Evolutionary conservation across 2,888 invertebrate species (phyloP).

Genomic region (Ligdia adustata): DNA sequence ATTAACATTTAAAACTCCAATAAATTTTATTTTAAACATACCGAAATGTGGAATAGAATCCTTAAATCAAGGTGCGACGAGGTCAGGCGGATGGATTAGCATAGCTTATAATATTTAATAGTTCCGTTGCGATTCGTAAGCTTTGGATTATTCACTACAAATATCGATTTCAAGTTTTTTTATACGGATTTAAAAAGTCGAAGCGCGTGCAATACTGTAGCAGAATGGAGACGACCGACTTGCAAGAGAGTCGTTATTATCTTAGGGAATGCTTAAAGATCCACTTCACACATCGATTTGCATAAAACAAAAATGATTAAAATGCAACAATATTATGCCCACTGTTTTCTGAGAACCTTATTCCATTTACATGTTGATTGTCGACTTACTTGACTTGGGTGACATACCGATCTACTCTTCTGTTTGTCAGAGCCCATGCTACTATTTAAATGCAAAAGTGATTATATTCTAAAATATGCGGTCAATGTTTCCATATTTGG

Average conservation of each 20-base stretch:
- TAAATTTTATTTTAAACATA: constrained; percentile 72
- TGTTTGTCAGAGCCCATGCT: constrained; percentile 34
- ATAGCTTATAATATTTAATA: constrained; percentile 63
- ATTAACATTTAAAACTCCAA: constrained; percentile 76
- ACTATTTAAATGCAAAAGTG: constrained; percentile 18
- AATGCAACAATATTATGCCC: constrained; percentile 59
- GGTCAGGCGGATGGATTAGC: constrained; percentile 68
- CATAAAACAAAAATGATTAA: constrained; percentile 69
- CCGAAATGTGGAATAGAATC: constrained; percentile 74
- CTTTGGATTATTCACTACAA: constrained; percentile 50
- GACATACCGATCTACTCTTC: constrained; percentile 45
- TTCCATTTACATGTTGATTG: constrained; percentile 54
- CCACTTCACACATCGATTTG: constrained; percentile 63
- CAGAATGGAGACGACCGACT: constrained; percentile 63
- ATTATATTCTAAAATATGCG: constrained; percentile 23
- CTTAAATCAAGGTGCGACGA: constrained; percentile 70
- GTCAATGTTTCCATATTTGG: no score
- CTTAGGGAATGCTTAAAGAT: constrained; percentile 60
- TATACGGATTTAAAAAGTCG: constrained; percentile 43
- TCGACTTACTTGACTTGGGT: constrained; percentile 45
- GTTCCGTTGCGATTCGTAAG: constrained; percentile 48
- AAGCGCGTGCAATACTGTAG: constrained; percentile 42
- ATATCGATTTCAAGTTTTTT: constrained; percentile 37
- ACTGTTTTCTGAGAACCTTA: constrained; percentile 56
- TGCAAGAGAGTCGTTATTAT: constrained; percentile 65